Percentiles rank a stretch among this genome's conserved stretches.
These are phyloP conservation scores for Megalonaias nervosa DNA, from an alignment of 1,140 invertebrate genomes.

Conservation along the genomic window DNA sequence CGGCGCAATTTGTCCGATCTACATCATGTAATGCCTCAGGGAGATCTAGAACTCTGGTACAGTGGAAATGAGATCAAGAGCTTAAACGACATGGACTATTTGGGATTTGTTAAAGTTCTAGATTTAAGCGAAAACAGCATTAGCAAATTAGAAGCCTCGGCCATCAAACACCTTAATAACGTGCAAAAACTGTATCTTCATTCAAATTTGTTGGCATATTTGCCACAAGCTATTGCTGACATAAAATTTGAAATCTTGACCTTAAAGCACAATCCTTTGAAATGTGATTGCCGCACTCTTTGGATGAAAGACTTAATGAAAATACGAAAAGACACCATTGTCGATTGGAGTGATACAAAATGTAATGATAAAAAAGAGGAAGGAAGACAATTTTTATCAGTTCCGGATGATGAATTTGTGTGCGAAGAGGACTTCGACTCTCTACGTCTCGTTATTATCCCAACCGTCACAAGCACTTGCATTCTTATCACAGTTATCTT, in stretches of 20 bases:
- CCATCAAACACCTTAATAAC: constrained; percentile 25
- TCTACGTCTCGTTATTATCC: constrained; percentile 32
- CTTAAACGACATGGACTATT: constrained; percentile 16
- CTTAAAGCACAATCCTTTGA: constrained; percentile 47
- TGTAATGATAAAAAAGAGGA: constrained; percentile 45
- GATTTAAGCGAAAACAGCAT: constrained; percentile 39
- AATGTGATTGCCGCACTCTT: constrained; percentile 50
- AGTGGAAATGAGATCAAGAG: constrained; percentile 47
- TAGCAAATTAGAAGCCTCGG: constrained; percentile 13
- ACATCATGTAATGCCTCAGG: constrained; percentile 35
- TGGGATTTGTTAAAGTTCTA: constrained; percentile 14
- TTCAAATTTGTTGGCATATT: constrained; percentile 41
- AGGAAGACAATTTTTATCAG: constrained; percentile 38
- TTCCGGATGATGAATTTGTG: constrained; percentile 47
- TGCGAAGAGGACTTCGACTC: constrained; percentile 40
- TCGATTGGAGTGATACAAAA: constrained; percentile 30
- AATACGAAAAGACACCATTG: constrained; percentile 6
- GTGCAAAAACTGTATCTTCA: constrained; percentile 36
- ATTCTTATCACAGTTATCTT: constrained; percentile 33
- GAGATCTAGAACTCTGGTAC: constrained; percentile 48
- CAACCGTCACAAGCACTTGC: constrained; percentile 30
- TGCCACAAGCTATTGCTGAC: constrained; percentile 25
- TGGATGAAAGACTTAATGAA: constrained; percentile 58
- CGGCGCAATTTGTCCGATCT: constrained; percentile 17
- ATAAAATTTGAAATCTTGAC: constrained; percentile 19